Evolutionary conservation across 2,888 invertebrate species (phyloP).

Genomic region (Tuberolachnus salignus): DNA sequence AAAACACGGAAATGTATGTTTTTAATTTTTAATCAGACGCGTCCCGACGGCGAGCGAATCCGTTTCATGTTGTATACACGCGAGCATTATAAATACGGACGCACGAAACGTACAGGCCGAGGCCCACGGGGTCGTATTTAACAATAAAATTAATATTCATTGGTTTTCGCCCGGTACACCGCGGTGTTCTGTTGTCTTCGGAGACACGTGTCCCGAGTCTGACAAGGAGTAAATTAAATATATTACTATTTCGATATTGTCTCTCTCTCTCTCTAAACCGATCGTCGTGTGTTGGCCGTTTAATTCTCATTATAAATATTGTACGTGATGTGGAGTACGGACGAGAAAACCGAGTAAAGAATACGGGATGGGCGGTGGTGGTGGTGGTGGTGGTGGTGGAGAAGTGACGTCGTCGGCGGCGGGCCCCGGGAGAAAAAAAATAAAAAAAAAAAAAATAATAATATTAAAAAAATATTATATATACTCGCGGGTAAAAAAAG

Average conservation of each 20-base stretch:
- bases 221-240: conserved; percentile 55
- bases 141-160: conserved; percentile 43
- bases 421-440: no score
- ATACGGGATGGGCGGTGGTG: background rate
- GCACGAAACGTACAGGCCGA: background rate
- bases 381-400: background rate
- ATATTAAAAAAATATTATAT: background rate
- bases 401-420: background rate
- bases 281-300: no score
- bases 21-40: no score
- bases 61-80: background rate
- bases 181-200: background rate
- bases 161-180: conserved; percentile 7
- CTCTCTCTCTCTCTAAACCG: background rate
- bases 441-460: background rate
- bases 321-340: background rate
- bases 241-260: background rate
- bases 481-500: background rate
- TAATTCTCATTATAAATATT: no score
- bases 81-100: background rate
- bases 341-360: background rate
- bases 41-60: no score
- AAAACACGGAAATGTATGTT: no score
- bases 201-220: background rate
- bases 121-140: background rate